Conservation (phyloP, 2,113 vertebrate genomes). For the Urocynchramus pylzowi region DNA sequence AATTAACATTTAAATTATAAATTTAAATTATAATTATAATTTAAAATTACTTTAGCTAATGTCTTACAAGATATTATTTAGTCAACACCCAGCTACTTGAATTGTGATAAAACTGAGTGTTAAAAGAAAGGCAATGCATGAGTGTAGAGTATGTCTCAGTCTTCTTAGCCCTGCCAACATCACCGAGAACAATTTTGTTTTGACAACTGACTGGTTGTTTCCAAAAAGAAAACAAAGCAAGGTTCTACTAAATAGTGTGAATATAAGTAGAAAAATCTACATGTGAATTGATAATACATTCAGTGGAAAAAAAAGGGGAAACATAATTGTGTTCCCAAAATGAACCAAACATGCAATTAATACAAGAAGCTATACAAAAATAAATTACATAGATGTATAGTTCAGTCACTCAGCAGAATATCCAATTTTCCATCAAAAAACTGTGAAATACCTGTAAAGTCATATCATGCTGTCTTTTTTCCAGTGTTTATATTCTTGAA, state of each 20-base stretch:
- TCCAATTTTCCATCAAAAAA: conserved; percentile 20
- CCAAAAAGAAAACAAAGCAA: not conserved
- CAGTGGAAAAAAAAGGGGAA: not conserved
- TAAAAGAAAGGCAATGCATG: not conserved
- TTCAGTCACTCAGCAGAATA: not conserved
- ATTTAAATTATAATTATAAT: not conserved
- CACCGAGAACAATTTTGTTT: not conserved
- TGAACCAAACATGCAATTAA: not conserved
- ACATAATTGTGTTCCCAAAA: not conserved
- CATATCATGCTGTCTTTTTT: not conserved
- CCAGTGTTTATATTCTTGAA: not conserved
- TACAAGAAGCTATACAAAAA: not conserved
- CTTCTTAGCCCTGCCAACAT: not conserved
- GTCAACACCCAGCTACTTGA: not conserved
- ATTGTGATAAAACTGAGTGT: not conserved
- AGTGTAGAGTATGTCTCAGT: not conserved
- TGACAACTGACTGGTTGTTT: not conserved
- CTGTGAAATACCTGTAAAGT: not conserved
- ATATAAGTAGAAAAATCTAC: not conserved
- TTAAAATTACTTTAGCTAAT: not conserved
- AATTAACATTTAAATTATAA: not conserved
- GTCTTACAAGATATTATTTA: not conserved
- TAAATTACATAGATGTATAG: not conserved
- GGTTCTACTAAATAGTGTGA: not conserved
- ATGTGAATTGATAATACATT: not conserved